Base-by-base conservation (phyloP, 1,140 invertebrate species). In the Vollenhovia emeryi region DNA sequence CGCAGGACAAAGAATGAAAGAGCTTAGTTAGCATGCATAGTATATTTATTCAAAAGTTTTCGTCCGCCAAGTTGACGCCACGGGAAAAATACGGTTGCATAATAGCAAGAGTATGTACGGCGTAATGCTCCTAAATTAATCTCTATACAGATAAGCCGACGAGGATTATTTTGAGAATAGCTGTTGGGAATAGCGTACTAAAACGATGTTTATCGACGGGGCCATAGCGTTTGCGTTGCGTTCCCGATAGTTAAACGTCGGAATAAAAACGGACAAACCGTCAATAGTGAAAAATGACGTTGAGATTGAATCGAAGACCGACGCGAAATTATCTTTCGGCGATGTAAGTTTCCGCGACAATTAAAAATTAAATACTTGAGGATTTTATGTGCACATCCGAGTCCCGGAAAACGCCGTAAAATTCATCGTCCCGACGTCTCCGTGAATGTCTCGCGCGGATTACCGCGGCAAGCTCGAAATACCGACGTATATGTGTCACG, bases 31-130 rank as follows among this genome's bases (percentile, higher is more conserved):
- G 52, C 50, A 82, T 82, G 66, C 66, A 82, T 57, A 73, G 48
- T 71, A 57, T 57, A 73, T 57, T 82, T 82, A 71, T 82, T 82
- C 78, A 82, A 57, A 60, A 55, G 68, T 82, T 71, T 82, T 73
- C 52, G 18, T 15, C 50, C 66, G 7, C 59, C 59, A 33, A 40
- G 75, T 78, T 36, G 59, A 78, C 30, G 43, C n/a, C 40, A 27
- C 66, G 78, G 21, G 18, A 57, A 80, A 71, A 80, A 55, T 80
- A 30, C 33, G 66, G 78, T 55, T 40, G 48, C 36, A 71, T 80
- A 71, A 80, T 57, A 55, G 48, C 30, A 62, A 76, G 21, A 40
- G 3, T 36, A 66, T 66, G 62, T 33, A 43, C 33, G 7, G 15
- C 7, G n/a, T 79, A 79, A 80, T 71, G n/a, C n/a, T 36, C 21